Evolutionary conservation across 2,113 vertebrate genomes (phyloP), one percentile per base, ranked within the genome.

Genomic region (Psettodes erumei): DNA sequence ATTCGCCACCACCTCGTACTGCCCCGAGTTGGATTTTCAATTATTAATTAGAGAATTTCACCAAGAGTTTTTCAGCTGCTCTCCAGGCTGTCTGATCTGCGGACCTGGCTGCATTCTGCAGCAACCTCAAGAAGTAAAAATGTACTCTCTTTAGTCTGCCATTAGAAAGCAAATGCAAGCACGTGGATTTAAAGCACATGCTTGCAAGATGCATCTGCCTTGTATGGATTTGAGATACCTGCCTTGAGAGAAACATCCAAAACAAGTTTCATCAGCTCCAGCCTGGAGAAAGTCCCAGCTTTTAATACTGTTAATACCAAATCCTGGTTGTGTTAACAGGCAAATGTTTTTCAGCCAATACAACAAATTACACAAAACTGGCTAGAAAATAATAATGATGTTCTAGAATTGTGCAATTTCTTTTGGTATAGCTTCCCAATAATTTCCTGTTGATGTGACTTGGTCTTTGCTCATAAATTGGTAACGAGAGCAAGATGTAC

Each of bases 1-100:
- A 66, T 74, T 5, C 30, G 5, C 21, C 42, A 19, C 62, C 72
- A 78, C 76, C 70, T 83, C 53, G 1, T 59, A 33, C 35, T 40
- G 68, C 84, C 75, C 79, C 10, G 30, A 79, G 84, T 91, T 82
- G 50, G 77, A 86, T 81, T 71, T 87, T 87, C 76, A 89, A 89
- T 90, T 86, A 91, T 91, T 89, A 77, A 91, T 76, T 61, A 84
- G 66, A 85, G 75, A 83, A 68, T 83, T 89, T 84, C 59, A 63
- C 53, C 55, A 72, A 68, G 75, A 74, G 63, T 78, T 86, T 66
- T 45, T 60, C 59, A 67, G 70, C 78, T 55, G 45, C 55, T 77
- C 77, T 77, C 61, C 35, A 38, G 62, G 75, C 68, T 59, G 40
- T 83, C 47, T 80, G 75, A 79, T 82, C 40, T 64, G 66, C 69